A percentile compares a stretch with the other conserved stretches of the same genome.
These are phyloP conservation scores for Amphilophus citrinellus DNA, from an alignment of 2,113 vertebrate genomes.

Conservation along the genomic window DNA sequence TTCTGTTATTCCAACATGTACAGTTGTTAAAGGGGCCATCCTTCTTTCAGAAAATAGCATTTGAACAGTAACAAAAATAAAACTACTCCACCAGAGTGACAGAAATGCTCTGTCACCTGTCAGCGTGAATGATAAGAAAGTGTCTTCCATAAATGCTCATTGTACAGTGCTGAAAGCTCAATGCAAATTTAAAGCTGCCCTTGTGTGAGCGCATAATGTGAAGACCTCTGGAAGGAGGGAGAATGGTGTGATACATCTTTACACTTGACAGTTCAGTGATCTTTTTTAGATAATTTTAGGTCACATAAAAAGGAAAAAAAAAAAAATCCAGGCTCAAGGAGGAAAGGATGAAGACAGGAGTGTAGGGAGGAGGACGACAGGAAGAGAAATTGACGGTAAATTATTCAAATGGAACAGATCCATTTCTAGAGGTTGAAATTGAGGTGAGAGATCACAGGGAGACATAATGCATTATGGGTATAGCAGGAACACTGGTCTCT, in stretches of 20 bases:
- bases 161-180: neutral
- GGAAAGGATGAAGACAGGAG: conserved; percentile 14
- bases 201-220: conserved; percentile 2
- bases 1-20: neutral
- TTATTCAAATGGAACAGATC: conserved; percentile 81
- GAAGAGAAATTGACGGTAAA: conserved; percentile 74
- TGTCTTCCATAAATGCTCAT: neutral
- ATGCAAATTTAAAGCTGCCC: conserved; percentile 16
- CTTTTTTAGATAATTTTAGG: conserved; percentile 47
- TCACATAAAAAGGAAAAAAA: neutral
- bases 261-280: conserved; percentile 45
- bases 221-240: neutral
- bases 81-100: neutral
- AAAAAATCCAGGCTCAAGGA: neutral
- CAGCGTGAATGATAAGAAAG: neutral
- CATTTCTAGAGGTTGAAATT: conserved; percentile 69
- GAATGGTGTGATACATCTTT: conserved; percentile 23
- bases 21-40: neutral
- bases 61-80: neutral
- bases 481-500: conserved; percentile 37
- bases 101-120: neutral
- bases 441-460: conserved; percentile 73
- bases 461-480: conserved; percentile 64
- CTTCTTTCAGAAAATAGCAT: neutral
- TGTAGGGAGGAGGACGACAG: conserved; percentile 29